Evolutionary conservation across 2,113 vertebrate species (phyloP).

Genomic region (Bufo bufo): DNA sequence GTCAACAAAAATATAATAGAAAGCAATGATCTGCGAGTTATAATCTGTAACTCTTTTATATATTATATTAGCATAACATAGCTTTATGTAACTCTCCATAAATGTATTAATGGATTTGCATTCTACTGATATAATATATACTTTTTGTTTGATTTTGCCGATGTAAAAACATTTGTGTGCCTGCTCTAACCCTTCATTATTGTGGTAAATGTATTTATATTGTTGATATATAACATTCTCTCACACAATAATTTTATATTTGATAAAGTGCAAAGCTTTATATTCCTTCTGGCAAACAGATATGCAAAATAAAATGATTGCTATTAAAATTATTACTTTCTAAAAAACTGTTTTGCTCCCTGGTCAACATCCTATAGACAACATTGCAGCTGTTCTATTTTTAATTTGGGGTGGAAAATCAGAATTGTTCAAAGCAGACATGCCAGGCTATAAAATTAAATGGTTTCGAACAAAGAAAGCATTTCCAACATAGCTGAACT

Average conservation of each 20-base stretch:
- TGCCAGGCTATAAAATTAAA: constrained; percentile 34
- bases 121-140: neutral
- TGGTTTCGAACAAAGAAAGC: constrained; percentile 38
- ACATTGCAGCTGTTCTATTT: constrained; percentile 32
- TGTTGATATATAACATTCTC: neutral
- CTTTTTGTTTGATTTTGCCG: neutral
- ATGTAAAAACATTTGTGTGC: neutral
- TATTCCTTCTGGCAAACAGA: constrained; percentile 2
- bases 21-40: neutral
- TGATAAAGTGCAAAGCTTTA: neutral
- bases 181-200: neutral
- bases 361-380: constrained; percentile 7
- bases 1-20: neutral
- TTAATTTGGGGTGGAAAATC: constrained; percentile 11
- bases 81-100: neutral
- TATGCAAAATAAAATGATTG: constrained; percentile 1
- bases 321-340: constrained; percentile 29
- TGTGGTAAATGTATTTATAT: neutral
- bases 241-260: neutral
- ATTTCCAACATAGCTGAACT: constrained; percentile 8
- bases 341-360: neutral
- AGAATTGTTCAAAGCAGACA: constrained; percentile 20
- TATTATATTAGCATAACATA: neutral
- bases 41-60: too few relatives aligned
- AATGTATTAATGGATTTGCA: neutral